Percentiles rank a stretch among this genome's conserved stretches.
Evolutionary conservation across 35 echinoderm and acorn worm genomes (phyloP).

Genomic region (Heliocidaris tuberculata): DNA sequence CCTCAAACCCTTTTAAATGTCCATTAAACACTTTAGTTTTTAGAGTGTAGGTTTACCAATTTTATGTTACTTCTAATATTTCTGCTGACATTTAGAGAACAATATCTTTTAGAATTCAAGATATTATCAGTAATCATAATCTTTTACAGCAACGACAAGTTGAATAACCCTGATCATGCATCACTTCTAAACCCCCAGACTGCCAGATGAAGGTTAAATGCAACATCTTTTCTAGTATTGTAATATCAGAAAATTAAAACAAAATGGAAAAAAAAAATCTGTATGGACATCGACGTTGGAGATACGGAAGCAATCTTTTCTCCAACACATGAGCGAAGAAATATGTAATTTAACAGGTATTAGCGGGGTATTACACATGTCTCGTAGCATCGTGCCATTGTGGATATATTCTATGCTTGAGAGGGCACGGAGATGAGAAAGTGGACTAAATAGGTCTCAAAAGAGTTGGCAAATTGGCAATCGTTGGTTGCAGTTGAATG

Average conservation of each 20-base stretch:
- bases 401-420: neutral
- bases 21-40: no score
- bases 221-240: neutral
- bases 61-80: no score
- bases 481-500: constrained; percentile 15
- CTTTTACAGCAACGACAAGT: neutral
- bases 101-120: no score
- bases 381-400: neutral
- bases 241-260: neutral
- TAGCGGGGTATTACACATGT: neutral
- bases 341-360: neutral
- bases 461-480: neutral
- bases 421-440: neutral
- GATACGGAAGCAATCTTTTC: neutral
- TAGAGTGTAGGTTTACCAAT: no score
- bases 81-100: no score
- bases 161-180: neutral
- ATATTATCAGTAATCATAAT: no score
- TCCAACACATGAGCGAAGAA: neutral
- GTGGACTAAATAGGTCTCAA: constrained; percentile 1
- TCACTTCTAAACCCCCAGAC: neutral
- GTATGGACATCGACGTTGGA: neutral
- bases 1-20: no score
- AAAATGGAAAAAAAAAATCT: neutral
- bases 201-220: neutral